These are phyloP conservation scores for Indicator maculatus DNA, from an alignment of 2,113 vertebrate genomes.

Conservation along the genomic window DNA sequence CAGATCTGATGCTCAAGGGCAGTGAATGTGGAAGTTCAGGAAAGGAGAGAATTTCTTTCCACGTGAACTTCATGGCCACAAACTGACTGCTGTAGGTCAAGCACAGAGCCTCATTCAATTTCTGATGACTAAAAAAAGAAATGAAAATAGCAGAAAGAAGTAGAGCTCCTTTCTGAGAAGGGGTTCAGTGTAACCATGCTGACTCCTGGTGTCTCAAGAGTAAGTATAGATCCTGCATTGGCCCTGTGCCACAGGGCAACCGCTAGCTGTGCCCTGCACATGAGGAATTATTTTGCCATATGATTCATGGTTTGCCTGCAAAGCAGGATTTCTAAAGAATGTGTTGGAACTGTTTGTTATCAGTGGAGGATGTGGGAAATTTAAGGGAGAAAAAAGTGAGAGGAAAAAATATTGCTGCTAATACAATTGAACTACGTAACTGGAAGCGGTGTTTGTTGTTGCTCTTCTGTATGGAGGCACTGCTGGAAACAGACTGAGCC, in stretches of 20 bases:
- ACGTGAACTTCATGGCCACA: fast-evolving
- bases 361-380: constrained; percentile 21
- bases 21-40: background rate
- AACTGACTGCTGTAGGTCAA: background rate
- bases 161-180: background rate
- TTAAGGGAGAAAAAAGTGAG: background rate
- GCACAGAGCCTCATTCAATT: background rate
- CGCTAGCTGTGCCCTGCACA: background rate
- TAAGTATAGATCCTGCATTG: background rate
- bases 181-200: background rate
- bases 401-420: constrained; percentile 14
- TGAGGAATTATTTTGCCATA: background rate
- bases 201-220: background rate
- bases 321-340: constrained; percentile 4
- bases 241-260: background rate
- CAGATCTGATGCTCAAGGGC: background rate
- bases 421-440: constrained; percentile 16
- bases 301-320: background rate
- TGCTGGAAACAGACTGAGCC: background rate
- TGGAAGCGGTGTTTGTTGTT: constrained; percentile 33
- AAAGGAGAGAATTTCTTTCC: background rate
- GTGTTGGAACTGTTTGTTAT: constrained; percentile 5
- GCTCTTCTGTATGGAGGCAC: background rate
- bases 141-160: background rate
- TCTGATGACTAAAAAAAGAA: background rate